A percentile compares a stretch with the other conserved stretches of the same genome.
Evolutionary conservation across 2,113 vertebrate species (phyloP).

Genomic region (Percopsis transmontana): DNA sequence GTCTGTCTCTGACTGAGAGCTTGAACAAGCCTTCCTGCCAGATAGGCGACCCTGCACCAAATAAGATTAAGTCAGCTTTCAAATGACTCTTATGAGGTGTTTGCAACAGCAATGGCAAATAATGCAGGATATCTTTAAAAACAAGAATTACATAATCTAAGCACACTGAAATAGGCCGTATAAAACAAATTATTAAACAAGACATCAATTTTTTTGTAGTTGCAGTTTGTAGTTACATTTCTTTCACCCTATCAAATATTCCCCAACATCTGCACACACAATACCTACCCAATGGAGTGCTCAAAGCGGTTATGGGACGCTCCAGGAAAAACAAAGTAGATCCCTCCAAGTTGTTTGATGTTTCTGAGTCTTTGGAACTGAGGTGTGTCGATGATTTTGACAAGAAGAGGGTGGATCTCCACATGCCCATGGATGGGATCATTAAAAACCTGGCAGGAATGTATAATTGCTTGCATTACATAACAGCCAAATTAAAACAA

Average conservation of each 20-base stretch:
- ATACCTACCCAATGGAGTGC: constrained; percentile 84
- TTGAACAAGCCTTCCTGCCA: constrained; percentile 85
- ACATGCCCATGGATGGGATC: constrained; percentile 94
- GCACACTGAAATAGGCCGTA: too few relatives aligned
- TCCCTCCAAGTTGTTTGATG: constrained; percentile 91
- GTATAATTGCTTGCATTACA: too few relatives aligned
- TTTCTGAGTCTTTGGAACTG: constrained; percentile 93
- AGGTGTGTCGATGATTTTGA: constrained; percentile 91
- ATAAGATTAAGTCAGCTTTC: too few relatives aligned
- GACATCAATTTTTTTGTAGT: too few relatives aligned
- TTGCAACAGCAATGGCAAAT: too few relatives aligned
- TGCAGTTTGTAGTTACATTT: too few relatives aligned
- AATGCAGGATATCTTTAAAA: too few relatives aligned
- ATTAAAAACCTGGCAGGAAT: constrained; percentile 87
- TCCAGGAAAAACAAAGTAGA: constrained; percentile 92
- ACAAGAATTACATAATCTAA: too few relatives aligned
- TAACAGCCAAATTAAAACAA: too few relatives aligned
- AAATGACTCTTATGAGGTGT: too few relatives aligned
- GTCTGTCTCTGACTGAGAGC: constrained; percentile 84
- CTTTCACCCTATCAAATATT: too few relatives aligned
- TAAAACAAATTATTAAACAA: too few relatives aligned
- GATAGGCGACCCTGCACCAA: constrained; percentile 81
- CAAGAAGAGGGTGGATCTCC: constrained; percentile 89
- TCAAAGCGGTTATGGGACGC: constrained; percentile 97
- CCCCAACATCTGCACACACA: neutral